Percentiles rank a stretch among this genome's conserved stretches.
These are phyloP conservation scores for Aleiodes sp. DNA, from an alignment of 1,140 invertebrate species.

Conservation along the genomic window DNA sequence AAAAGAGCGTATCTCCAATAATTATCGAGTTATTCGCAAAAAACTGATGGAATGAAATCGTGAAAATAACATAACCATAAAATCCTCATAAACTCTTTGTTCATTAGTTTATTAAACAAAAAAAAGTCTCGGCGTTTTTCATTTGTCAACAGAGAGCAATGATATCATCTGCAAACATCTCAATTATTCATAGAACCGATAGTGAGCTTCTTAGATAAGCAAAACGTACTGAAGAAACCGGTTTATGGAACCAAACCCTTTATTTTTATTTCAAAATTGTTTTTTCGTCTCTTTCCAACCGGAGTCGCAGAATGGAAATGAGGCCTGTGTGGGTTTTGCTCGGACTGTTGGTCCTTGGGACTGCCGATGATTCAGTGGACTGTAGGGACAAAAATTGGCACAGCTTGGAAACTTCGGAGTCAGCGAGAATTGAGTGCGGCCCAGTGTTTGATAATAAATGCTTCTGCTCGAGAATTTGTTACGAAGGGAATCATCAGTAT, in stretches of 20 bases:
- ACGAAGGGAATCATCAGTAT: slow-evolving; percentile 67
- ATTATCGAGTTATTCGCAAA: no score
- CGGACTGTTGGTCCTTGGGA: background rate
- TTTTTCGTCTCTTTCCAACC: no score
- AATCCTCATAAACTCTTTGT: no score
- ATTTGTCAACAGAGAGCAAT: background rate
- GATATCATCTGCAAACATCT: background rate
- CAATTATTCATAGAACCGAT: background rate
- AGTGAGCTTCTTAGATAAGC: background rate
- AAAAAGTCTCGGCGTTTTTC: background rate
- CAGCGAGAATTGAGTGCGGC: slow-evolving; percentile 58
- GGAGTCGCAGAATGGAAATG: slow-evolving; percentile 8
- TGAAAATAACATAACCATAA: no score
- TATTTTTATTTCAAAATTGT: background rate
- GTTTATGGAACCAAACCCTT: background rate
- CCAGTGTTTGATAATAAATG: slow-evolving; percentile 66
- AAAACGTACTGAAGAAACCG: background rate
- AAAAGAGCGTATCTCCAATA: no score
- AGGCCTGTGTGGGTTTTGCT: background rate
- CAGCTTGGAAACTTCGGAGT: background rate
- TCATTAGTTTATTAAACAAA: no score
- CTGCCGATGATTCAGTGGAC: background rate
- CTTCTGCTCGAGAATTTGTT: slow-evolving; percentile 67
- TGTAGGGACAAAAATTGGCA: slow-evolving; percentile 4
- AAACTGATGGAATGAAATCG: no score